Base-by-base conservation (phyloP, 30 jellyfish, hydroid and myxozoan species). In the Phacellophora camtschatica region DNA sequence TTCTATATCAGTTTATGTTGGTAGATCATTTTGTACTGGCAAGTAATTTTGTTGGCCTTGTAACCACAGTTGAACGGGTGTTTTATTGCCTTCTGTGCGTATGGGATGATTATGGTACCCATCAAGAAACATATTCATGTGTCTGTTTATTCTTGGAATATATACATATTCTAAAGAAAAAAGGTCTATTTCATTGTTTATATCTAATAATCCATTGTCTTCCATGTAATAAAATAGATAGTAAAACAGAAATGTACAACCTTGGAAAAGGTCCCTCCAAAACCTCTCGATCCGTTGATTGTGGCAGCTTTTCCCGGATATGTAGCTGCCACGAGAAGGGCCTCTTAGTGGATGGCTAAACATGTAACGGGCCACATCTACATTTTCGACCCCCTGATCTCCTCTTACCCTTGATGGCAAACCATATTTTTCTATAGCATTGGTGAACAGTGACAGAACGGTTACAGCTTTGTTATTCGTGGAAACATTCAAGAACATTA, bases 281-380 rank as follows among this genome's bases (percentile, higher is more conserved):
- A 71, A 71, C 53, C 84, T 23, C 56, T 71, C 71, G 22, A 71
- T 71, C 62, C 84, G 20, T 71, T 71, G 84, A 30, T 71, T 76
- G 71, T 59, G 80, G 68, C 89, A 76, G 27, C 89, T 76, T 76
- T 76, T 76, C 12, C 89, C 68, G 19, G 81, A 80, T 6, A 58
- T 76, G 71, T 31, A 76, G 32, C 89, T 76, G 23, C 89, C 89
- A 35, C 89, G 35, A 1, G 54, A 32, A 18, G 89, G 81, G 13
- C 89, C 89, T 20, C 81, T 12, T 22, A 36, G 35, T 1, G 81
- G 89, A 32, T 76, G 81, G 36, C 45, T n/a, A 2, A 76, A 28
- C 81, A 76, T 61, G 36, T 31, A 76, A 22, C 28, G 20, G 13
- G 79, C 88, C n/a, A 75, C 80, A 58, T 75, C 88, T 9, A 75